Base-by-base conservation (phyloP, 1,140 invertebrate species). In the Conus betulinus region DNA sequence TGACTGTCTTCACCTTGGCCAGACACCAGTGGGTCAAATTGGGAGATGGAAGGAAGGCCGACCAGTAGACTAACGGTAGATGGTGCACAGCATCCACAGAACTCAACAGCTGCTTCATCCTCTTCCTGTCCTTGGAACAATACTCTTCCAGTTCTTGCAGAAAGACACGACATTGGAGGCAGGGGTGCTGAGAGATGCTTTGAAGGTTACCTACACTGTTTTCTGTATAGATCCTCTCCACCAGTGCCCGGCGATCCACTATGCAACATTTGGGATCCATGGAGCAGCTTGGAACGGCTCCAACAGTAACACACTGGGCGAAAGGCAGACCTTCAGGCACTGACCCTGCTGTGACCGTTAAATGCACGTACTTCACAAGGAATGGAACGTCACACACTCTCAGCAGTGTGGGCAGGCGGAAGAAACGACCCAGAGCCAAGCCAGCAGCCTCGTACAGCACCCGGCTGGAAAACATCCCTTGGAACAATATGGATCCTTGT, bases 351-450 rank as follows among this genome's bases (percentile, higher is more conserved):
- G 63, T 20, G 25, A 71, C 1, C 7, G 10, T 17, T 25, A 27
- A 17, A 17, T 71, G 71, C 51, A 87, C 71, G 55, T 87, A 57
- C 52, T 27, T n/a, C 27, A 55, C 71, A 13, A 87, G 74, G 74
- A 87, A 87, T 5, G 20, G 52, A 13, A 87, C 8, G 71, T 87
- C 85, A 57, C 85, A n/a, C 11, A 87, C 25, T 15, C 71, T 87
- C 7, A 87, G 74, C 71, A 87, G 20, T 8, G 76, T 76, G 23
- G 85, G 67, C 63, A 86, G 3, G 23, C n/a, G 13, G 52, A 74
- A 76, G 11, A 63, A 57, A 17, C 85, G 63, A 0, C 85, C 85
- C 0, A 86, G 11, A 76, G 85, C 85, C 11, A 86, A 67, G 8
- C 85, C 85, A 6, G n/a, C 55, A 53, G 85, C 85, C 17, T 86